A percentile compares a stretch with the other conserved stretches of the same genome.
These are phyloP conservation scores for Hyperopisus bebe DNA, from an alignment of 2,113 vertebrate genomes.

Conservation along the genomic window DNA sequence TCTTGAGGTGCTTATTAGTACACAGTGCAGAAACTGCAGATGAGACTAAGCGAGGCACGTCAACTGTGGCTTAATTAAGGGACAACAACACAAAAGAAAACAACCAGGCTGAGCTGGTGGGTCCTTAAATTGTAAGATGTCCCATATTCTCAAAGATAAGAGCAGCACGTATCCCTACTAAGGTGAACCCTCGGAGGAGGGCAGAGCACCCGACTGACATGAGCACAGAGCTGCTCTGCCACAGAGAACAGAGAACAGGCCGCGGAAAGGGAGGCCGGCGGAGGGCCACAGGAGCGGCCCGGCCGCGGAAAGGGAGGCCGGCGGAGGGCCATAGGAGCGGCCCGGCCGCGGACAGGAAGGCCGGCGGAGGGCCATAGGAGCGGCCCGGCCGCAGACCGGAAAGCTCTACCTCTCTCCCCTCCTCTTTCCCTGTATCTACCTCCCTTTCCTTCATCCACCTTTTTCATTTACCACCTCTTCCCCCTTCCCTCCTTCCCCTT, in stretches of 20 bases:
- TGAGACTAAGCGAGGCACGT: neutral
- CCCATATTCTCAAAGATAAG: neutral
- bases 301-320: too few relatives aligned
- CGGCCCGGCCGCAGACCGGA: too few relatives aligned
- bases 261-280: too few relatives aligned
- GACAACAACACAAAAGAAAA: neutral
- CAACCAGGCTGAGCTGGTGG: neutral
- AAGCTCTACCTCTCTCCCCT: neutral
- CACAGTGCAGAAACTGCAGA: neutral
- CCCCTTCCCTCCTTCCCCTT: neutral
- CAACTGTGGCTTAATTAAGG: neutral
- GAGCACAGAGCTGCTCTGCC: too few relatives aligned
- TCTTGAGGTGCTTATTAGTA: neutral
- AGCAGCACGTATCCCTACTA: neutral
- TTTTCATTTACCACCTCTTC: neutral
- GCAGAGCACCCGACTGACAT: too few relatives aligned
- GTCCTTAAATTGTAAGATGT: neutral
- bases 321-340: neutral
- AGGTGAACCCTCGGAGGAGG: neutral
- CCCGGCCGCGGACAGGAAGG: too few relatives aligned
- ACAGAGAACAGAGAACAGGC: too few relatives aligned
- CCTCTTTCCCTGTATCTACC: neutral
- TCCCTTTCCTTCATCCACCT: neutral
- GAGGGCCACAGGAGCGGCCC: too few relatives aligned
- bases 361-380: too few relatives aligned